Base-by-base conservation (phyloP, 2,113 vertebrate genomes). In the Pongo abelii region DNA sequence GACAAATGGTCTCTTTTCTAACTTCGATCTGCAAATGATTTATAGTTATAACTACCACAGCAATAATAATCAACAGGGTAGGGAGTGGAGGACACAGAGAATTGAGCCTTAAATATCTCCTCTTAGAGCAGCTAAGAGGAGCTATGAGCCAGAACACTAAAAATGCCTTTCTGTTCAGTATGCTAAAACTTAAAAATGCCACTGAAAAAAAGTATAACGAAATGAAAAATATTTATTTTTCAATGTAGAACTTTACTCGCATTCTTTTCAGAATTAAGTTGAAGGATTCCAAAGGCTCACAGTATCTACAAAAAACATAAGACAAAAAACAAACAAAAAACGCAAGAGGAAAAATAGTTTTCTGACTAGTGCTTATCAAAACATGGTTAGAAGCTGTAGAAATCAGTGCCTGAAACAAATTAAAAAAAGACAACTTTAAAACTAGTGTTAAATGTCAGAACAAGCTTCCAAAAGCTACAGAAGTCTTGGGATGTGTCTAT, bases 1-100 rank as follows among this genome's bases (percentile, higher is more conserved):
- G 91, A 93, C 40, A 92, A 97, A 84, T 92, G 86, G 93, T 87
- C 86, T 92, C 59, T 89, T 87, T 94, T 74, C 89, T 85, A 93
- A 93, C 91, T 95, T 94, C 52, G 17, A 96, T 95, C 80, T 97
- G 48, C 69, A 87, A 95, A 59, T 94, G 84, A 88, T 92, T 89
- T 96, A 79, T 35, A 93, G 69, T 92, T 90, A 57, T 35, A 96
- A 93, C 57, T 85, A 93, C 35, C 69, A 95, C 59, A 94, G 79
- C n/a, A 94, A 80, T 79, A 96, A 91, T 78, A 84, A 95, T 48
- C 93, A 93, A 85, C 27, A 90, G 75, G 80, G 67, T 46, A 48
- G 25, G 57, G 48, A 88, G 27, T 35, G 52, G n/a, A 55, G 11
- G 38, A 55, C 64, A 87, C 40, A 86, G 57, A 84, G 67, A 97